Conservation (phyloP, 2,797 vertebrate species). For the Otolemur crassicaudatus region DNA sequence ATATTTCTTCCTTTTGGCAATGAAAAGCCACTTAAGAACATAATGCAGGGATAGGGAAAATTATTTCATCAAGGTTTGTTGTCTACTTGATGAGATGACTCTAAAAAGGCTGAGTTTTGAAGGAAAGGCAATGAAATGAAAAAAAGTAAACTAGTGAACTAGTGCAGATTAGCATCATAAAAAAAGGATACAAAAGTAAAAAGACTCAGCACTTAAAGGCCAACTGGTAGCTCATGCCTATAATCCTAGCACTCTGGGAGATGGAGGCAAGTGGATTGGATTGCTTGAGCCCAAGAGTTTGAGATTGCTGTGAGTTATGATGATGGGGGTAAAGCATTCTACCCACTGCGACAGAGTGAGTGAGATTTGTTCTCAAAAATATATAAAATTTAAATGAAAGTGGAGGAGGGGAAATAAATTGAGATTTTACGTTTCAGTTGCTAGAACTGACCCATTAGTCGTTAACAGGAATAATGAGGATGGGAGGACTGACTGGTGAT, state of each 20-base stretch:
- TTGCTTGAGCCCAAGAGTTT: too few species aligned
- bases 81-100: not conserved
- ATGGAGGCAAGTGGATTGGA: too few species aligned
- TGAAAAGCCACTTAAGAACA: not conserved
- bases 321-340: too few species aligned
- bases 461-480: not conserved
- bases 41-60: not conserved
- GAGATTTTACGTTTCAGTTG: not conserved
- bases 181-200: not conserved
- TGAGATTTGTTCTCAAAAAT: too few species aligned
- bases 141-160: not conserved
- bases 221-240: too few species aligned
- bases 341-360: too few species aligned
- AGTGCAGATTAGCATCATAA: not conserved
- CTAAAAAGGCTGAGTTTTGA: not conserved
- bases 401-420: not conserved
- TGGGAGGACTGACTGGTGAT: not conserved
- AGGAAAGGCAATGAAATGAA: not conserved
- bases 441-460: not conserved
- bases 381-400: not conserved
- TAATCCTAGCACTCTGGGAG: too few species aligned
- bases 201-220: not conserved
- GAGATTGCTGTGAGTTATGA: too few species aligned
- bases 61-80: not conserved
- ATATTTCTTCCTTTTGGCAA: conserved; percentile 11